Evolutionary conservation across 2,888 invertebrate genomes (phyloP), one percentile per base, ranked within the genome.

Genomic region (Ceriagrion tenellum): DNA sequence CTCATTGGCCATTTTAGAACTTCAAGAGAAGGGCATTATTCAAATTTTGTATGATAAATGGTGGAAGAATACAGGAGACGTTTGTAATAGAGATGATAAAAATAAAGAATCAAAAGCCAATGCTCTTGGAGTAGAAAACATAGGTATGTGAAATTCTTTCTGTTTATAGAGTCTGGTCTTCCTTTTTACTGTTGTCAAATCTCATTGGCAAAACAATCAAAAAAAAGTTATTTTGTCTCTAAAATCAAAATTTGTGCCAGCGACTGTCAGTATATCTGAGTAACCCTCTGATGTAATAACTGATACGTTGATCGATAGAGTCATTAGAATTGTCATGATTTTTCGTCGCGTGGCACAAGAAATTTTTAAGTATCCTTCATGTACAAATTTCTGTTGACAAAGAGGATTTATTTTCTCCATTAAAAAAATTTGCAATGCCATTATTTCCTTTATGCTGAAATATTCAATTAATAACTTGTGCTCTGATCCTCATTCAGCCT

Each of bases 31-130:
- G 96, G 99, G 99, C 0, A 98, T 98, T 90, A 99, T 99, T 96
- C 99, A 99, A 97, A 98, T 99, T 96, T 97, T 99, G 95, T 99
- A 99, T 97, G 99, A 99, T 96, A 99, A 99, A 97, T 99, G 99
- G 99, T 99, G 99, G 99, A 99, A 99, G 97, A 99, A 99, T 96
- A 99, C 99, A 0, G 99, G 99, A 0, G 99, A 99, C 96, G 98
- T 98, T 0, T 99, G 99, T 96, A 98, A 98, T 96, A 97, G 99
- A 95, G 98, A 99, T 96, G 98, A 98, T 96, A 98, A 98, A 96
- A 98, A 98, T 96, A 99, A 98, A 96, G 99, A 99, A 96, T 98
- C 99, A 95, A 99, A 99, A 97, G 99, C 99, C 0, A 99, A 98
- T 96, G 99, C 99, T 0, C 97, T 99, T 26, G 99, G 99, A 0